These are phyloP conservation scores for Aethes cnicana DNA, from an alignment of 2,888 invertebrate genomes.

Conservation along the genomic window DNA sequence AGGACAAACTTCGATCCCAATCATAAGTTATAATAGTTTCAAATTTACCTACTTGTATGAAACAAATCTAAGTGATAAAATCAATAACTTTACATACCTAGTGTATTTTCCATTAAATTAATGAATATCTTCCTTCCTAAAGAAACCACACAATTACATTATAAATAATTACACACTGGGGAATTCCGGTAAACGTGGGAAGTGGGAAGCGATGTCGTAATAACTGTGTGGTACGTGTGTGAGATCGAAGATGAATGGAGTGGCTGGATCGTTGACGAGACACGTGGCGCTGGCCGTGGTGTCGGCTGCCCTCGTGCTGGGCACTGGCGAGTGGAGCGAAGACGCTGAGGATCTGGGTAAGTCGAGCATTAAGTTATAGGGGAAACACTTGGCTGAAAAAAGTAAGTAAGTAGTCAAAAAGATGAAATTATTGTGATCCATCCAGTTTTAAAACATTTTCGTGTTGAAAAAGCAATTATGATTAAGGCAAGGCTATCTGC, in stretches of 20 bases:
- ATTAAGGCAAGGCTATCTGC: no score
- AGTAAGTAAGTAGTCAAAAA: background rate
- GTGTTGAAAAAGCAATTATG: no score
- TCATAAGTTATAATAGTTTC: no score
- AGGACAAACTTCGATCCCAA: no score
- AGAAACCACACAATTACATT: no score
- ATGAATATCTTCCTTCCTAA: no score
- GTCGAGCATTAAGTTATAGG: constrained; percentile 37
- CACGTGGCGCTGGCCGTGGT: constrained; percentile 50
- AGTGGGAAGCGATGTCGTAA: no score
- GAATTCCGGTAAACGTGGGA: no score
- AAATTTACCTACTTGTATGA: background rate
- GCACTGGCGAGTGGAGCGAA: constrained; percentile 76
- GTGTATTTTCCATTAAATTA: background rate
- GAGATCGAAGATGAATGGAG: constrained; percentile 38
- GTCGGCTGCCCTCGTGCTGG: constrained; percentile 56
- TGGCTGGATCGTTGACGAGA: constrained; percentile 50
- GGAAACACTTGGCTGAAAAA: background rate
- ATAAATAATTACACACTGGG: no score
- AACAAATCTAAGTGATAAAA: background rate
- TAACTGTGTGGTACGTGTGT: no score
- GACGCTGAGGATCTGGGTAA: constrained; percentile 77
- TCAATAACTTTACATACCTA: background rate
- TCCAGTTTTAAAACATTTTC: no score
- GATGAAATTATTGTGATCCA: no score